Percentiles rank a stretch among this genome's conserved stretches.
These are phyloP conservation scores for Pseudomyrmex concolor DNA, from an alignment of 1,140 invertebrate species.

Conservation along the genomic window DNA sequence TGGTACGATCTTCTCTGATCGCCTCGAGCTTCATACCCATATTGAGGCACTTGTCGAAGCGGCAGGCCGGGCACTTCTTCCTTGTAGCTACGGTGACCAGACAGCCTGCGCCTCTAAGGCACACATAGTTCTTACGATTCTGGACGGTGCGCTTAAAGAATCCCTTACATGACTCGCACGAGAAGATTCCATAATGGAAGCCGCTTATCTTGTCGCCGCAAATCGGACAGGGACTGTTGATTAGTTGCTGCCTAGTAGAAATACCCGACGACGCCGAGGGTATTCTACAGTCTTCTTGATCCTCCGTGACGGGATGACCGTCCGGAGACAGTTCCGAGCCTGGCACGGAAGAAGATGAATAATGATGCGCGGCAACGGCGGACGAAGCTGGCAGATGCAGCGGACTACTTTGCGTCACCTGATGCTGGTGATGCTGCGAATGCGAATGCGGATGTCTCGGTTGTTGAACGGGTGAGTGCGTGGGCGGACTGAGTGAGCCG, in stretches of 20 bases:
- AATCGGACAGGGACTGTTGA: constrained; percentile 95
- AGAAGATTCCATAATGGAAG: constrained; percentile 98
- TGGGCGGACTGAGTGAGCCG: constrained; percentile 90
- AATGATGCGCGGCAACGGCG: constrained; percentile 75
- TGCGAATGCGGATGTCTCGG: constrained; percentile 80
- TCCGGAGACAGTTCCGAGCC: constrained; percentile 77
- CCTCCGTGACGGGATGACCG: constrained; percentile 74
- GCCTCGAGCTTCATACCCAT: constrained; percentile 99
- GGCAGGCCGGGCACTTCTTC: constrained; percentile 98
- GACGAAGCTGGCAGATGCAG: constrained; percentile 83
- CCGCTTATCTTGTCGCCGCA: constrained; percentile 98
- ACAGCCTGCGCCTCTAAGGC: constrained; percentile 95
- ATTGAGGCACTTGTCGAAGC: constrained; percentile 98
- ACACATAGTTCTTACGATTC: constrained; percentile 98
- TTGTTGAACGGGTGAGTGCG: constrained; percentile 93
- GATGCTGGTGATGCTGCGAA: constrained; percentile 78
- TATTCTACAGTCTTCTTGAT: constrained; percentile 83
- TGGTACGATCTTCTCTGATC: constrained; percentile 96
- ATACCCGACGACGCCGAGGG: constrained; percentile 90
- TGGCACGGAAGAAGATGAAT: constrained; percentile 69
- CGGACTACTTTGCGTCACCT: constrained; percentile 84
- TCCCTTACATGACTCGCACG: constrained; percentile 98
- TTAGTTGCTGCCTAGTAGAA: constrained; percentile 91
- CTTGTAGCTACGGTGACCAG: constrained; percentile 95
- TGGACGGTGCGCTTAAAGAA: constrained; percentile 99